Conservation (phyloP, 2,797 vertebrate genomes). For the Cottoperca gobio region DNA sequence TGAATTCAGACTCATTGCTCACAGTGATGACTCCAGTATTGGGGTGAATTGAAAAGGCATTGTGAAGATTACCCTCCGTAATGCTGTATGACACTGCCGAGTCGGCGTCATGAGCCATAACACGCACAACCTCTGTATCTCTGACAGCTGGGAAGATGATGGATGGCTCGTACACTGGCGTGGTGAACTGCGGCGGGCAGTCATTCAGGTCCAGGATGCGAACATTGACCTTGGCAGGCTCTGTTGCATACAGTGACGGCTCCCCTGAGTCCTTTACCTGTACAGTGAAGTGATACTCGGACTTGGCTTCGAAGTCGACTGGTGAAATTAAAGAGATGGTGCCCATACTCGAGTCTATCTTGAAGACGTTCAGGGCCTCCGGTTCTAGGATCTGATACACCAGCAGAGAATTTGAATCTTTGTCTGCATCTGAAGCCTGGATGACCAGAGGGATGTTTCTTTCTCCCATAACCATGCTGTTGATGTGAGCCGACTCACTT, state of each 20-base stretch:
- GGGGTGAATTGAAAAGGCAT: conserved; percentile 87
- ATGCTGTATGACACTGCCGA: conserved; percentile 91
- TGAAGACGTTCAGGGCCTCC: conserved; percentile 88
- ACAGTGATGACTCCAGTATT: conserved; percentile 87
- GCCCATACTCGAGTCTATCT: conserved; percentile 92
- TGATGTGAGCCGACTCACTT: conserved; percentile 88
- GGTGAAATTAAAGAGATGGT: conserved; percentile 85
- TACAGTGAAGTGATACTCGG: conserved; percentile 89
- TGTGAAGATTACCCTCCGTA: conserved; percentile 84
- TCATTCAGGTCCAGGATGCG: conserved; percentile 91
- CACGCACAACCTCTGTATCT: conserved; percentile 87
- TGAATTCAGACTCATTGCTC: conserved; percentile 82
- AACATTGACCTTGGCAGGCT: conserved; percentile 88
- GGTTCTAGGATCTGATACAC: conserved; percentile 91
- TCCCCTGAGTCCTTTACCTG: conserved; percentile 91
- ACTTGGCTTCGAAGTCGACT: conserved; percentile 89
- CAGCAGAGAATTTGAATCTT: conserved; percentile 90
- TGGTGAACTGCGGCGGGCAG: conserved; percentile 89
- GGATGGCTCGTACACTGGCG: conserved; percentile 83
- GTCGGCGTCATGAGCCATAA: conserved; percentile 89
- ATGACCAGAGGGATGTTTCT: conserved; percentile 91
- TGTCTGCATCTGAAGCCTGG: conserved; percentile 89
- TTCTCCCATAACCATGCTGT: conserved; percentile 91
- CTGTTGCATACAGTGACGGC: conserved; percentile 87
- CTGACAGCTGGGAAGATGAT: conserved; percentile 86